Conservation (phyloP, 2,797 vertebrate species). For the Lithobates sylvaticus region DNA sequence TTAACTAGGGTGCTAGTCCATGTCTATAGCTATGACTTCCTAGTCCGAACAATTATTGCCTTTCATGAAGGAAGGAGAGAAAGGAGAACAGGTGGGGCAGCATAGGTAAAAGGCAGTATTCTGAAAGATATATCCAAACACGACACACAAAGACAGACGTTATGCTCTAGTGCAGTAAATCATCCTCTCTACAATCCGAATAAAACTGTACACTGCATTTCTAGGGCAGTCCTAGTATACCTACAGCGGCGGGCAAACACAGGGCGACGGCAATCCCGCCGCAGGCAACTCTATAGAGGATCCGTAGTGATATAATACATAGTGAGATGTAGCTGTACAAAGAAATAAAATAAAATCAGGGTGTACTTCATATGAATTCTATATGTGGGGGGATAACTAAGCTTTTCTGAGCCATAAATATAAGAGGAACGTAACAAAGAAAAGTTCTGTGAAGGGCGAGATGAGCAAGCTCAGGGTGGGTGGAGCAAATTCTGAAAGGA, state of each 20-base stretch:
- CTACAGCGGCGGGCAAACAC: not conserved
- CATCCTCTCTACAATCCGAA: not conserved
- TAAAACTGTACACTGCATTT: not conserved
- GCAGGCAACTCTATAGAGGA: not conserved
- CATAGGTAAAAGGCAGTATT: not conserved
- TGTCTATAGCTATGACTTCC: no score
- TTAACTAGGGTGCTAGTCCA: not conserved
- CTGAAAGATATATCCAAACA: not conserved
- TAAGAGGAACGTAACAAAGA: no score
- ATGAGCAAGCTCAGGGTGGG: no score
- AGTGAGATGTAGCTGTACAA: not conserved
- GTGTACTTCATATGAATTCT: not conserved
- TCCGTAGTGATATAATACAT: not conserved
- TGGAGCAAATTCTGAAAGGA: no score
- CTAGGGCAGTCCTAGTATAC: not conserved
- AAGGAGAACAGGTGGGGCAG: not conserved
- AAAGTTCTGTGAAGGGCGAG: no score
- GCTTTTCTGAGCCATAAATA: no score
- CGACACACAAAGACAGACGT: not conserved
- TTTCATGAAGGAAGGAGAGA: not conserved
- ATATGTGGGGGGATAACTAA: no score
- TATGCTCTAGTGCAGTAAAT: not conserved
- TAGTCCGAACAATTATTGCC: not conserved
- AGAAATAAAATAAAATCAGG: not conserved
- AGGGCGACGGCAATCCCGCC: no score